A percentile compares a stretch with the other conserved stretches of the same genome.
Evolutionary conservation across 2,888 invertebrate species (phyloP).

Genomic region (Coremacera marginata): DNA sequence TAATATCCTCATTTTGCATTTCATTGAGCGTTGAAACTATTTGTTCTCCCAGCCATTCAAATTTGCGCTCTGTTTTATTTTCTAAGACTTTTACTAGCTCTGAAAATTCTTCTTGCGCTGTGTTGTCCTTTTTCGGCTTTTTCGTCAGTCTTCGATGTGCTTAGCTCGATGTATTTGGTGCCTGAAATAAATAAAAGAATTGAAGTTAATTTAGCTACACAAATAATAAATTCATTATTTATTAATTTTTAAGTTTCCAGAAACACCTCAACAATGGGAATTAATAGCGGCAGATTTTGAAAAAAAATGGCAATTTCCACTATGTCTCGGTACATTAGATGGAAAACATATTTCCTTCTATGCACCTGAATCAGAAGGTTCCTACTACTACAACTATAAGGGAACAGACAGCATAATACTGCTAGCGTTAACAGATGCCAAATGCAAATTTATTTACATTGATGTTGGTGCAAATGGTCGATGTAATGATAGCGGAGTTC

Average conservation of each 20-base stretch:
- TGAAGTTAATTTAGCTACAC: no score
- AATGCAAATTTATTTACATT: no score
- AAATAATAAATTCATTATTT: no score
- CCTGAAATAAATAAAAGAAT: no score
- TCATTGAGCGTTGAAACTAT: background rate
- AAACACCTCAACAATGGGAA: slow-evolving; percentile 3
- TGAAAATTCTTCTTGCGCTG: no score
- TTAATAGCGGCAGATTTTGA: slow-evolving; percentile 2
- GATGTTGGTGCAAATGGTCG: slow-evolving; percentile 8
- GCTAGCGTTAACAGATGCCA: background rate
- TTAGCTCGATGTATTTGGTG: no score
- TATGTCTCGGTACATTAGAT: background rate
- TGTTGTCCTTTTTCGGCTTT: no score
- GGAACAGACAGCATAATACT: background rate
- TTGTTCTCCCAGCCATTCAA: background rate
- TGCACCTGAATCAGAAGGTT: background rate
- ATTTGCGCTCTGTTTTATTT: background rate
- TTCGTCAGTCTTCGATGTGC: no score
- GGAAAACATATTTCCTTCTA: slow-evolving; percentile 1
- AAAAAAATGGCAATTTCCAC: slow-evolving; percentile 4
- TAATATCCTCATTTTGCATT: background rate
- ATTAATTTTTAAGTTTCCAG: background rate
- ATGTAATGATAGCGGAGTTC: slow-evolving; percentile 14
- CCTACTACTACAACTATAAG: background rate
- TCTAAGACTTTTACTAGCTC: no score